Evolutionary conservation across 2,888 invertebrate species (phyloP).

Genomic region (Oligia latruncula): DNA sequence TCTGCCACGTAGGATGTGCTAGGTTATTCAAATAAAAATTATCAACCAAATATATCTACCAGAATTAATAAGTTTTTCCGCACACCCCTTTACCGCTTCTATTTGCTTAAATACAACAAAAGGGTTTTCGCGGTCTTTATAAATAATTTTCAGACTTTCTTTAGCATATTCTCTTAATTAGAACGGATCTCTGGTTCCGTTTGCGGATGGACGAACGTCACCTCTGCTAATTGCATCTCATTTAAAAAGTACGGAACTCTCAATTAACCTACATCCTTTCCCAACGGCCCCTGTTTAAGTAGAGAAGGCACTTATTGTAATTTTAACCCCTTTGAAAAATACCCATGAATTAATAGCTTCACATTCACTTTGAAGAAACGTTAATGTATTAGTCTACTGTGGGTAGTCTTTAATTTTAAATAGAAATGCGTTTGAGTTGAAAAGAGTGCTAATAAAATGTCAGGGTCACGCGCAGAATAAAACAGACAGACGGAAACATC

Average conservation of each 20-base stretch:
- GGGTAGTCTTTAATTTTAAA: constrained; percentile 16
- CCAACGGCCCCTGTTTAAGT: constrained; percentile 53
- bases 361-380: constrained; percentile 56
- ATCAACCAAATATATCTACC: no score
- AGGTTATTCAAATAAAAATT: neutral
- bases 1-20: no score
- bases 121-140: constrained; percentile 32
- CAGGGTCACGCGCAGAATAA: neutral
- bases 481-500: neutral
- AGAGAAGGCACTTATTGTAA: constrained; percentile 50
- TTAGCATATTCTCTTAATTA: constrained; percentile 74
- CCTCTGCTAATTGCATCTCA: constrained; percentile 82
- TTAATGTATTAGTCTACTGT: constrained; percentile 21
- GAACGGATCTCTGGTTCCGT: constrained; percentile 74
- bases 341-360: constrained; percentile 40
- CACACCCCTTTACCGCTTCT: neutral
- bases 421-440: neutral
- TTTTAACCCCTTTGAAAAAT: constrained; percentile 46
- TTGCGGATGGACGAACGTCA: constrained; percentile 72
- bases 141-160: constrained; percentile 57
- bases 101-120: constrained; percentile 15
- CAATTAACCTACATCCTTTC: constrained; percentile 82
- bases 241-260: constrained; percentile 78
- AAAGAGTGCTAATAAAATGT: neutral
- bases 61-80: neutral